Conservation (phyloP, 2,113 vertebrate genomes). For the Neolamprologus toae region DNA sequence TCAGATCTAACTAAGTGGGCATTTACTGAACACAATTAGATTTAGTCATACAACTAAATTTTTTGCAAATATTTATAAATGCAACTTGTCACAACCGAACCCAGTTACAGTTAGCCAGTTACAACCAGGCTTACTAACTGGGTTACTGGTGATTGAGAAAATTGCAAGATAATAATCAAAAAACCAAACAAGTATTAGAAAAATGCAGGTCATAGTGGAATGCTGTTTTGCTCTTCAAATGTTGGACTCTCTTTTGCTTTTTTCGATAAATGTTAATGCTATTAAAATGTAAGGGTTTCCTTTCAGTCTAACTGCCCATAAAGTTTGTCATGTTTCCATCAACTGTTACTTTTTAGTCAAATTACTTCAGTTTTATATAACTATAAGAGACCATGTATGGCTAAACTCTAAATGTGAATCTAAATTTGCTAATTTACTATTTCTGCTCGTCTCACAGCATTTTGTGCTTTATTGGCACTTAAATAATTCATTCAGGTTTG, state of each 20-base stretch:
- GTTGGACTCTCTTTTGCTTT: not conserved
- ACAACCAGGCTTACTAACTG: not conserved
- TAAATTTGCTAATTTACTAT: not conserved
- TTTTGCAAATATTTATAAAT: conserved; percentile 15
- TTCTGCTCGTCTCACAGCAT: not conserved
- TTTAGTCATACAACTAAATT: not conserved
- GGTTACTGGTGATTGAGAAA: not conserved
- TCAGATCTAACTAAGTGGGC: conserved; percentile 36
- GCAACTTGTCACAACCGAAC: not conserved
- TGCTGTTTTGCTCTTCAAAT: not conserved
- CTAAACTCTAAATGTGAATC: not conserved
- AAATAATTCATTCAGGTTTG: not conserved
- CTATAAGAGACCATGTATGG: not conserved
- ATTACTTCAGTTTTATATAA: not conserved
- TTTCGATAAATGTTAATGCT: not conserved
- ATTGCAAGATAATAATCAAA: not conserved
- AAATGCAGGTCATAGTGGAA: not conserved
- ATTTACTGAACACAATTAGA: conserved; percentile 32
- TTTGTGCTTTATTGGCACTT: not conserved
- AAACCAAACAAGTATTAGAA: not conserved
- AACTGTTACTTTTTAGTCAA: not conserved
- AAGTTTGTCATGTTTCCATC: not conserved
- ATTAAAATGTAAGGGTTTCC: not conserved
- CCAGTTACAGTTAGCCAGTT: not conserved
- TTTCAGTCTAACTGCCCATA: not conserved